Conservation (phyloP, 2,113 vertebrate genomes). For the Plecotus auritus region DNA sequence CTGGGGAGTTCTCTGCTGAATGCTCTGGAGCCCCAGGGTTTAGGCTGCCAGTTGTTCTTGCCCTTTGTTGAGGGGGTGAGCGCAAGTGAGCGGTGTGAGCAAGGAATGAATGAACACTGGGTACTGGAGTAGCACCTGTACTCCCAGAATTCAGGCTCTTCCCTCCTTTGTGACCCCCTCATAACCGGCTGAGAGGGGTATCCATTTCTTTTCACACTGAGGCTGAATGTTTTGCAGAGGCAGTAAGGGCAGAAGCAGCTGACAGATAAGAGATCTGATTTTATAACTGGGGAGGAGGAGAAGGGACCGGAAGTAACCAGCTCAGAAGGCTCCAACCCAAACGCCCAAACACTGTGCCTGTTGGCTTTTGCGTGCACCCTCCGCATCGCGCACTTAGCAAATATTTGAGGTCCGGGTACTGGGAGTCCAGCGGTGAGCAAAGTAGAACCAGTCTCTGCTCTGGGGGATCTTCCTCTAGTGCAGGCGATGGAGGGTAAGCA, state of each 20-base stretch:
- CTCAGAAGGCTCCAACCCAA: background rate
- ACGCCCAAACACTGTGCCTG: no score
- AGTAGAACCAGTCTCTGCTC: background rate
- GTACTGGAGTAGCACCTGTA: background rate
- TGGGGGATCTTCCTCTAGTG: background rate
- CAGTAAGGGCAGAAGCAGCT: background rate
- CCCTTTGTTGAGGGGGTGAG: background rate
- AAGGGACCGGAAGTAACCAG: background rate
- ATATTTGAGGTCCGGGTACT: background rate
- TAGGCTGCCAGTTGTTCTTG: background rate
- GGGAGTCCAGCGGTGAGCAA: background rate
- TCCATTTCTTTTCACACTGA: background rate
- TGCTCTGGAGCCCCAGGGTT: background rate
- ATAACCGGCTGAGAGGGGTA: background rate
- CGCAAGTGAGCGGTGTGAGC: background rate
- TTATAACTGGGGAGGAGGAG: background rate
- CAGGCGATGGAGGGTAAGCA: background rate
- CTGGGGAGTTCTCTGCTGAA: background rate
- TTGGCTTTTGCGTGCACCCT: background rate
- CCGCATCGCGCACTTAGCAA: background rate
- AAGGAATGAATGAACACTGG: background rate
- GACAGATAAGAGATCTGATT: conserved; percentile 43
- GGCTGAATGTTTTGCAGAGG: conserved; percentile 4
- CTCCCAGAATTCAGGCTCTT: background rate
- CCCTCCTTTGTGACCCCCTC: background rate